These are phyloP conservation scores for Melipona quadrifasciata DNA, from an alignment of 1,140 invertebrate genomes.

Conservation along the genomic window DNA sequence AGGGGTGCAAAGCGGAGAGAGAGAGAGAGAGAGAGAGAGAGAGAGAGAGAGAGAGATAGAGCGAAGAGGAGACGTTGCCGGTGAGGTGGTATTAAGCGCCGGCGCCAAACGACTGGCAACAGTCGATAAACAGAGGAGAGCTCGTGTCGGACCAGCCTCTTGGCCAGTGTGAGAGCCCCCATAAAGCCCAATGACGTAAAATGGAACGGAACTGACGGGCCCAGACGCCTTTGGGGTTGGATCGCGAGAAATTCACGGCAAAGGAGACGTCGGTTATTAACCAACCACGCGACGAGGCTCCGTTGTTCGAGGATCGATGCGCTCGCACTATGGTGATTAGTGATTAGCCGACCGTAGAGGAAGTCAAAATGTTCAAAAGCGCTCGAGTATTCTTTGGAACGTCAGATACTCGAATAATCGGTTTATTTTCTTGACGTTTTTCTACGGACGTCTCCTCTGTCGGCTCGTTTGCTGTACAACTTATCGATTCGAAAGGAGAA, in stretches of 20 bases:
- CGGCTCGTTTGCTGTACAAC: not conserved
- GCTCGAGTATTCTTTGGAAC: not conserved
- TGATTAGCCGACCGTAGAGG: not conserved
- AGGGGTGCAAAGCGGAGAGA: not conserved
- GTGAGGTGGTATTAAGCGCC: not conserved
- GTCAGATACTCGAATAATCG: not conserved
- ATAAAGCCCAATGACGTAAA: constrained; percentile 28
- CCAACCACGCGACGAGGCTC: not conserved
- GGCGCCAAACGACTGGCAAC: constrained; percentile 7
- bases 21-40: not conserved
- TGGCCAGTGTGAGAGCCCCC: not conserved
- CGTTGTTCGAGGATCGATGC: not conserved
- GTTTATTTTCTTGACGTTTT: not conserved
- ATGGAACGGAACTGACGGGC: constrained; percentile 9
- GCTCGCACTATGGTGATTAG: not conserved
- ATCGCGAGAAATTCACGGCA: not conserved
- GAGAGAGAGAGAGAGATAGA: not conserved
- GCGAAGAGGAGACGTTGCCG: too few relatives aligned
- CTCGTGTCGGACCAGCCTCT: not conserved
- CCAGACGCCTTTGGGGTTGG: constrained; percentile 19
- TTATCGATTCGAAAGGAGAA: not conserved
- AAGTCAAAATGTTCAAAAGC: too few relatives aligned
- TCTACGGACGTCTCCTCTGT: not conserved
- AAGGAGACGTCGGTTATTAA: constrained; percentile 19
- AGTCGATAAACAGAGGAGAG: constrained; percentile 17